Evolutionary conservation across 2,888 invertebrate genomes (phyloP), one percentile per base, ranked within the genome.

Genomic region (Hirtodrosophila alboralis): DNA sequence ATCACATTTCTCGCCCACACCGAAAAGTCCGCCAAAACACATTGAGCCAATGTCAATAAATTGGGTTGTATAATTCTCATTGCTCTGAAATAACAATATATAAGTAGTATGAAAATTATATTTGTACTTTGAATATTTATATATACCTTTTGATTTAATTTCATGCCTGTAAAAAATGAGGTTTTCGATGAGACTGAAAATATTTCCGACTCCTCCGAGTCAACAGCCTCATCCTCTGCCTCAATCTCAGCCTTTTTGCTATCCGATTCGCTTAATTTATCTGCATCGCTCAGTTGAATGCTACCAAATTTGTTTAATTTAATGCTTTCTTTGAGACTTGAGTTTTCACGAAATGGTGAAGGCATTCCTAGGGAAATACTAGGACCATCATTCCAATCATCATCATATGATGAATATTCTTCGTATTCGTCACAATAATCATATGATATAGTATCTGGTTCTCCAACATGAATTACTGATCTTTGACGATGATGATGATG

Each of bases 1-100:
- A 1, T 92, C 91, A 91, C 93, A 92, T 60, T 92, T 92, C 87
- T 95, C 95, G 0, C 95, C 95, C 21, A 95, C 91, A 1, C 94
- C 94, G 73, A 95, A 95, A 58, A 90, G 80, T 0, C 89, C 84
- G 1, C 90, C 90, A 51, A 69, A 87, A 1, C 76, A 78, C n/a
- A 90, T 63, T 0, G 88, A 87, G 0, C 90, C 90, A 12, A 90
- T 83, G 53, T 90, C 90, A 16, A 90, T 85, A 12, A 90, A 90
- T 36, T 87, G 88, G 9, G 84, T 87, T 28, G 84, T 83, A 10
- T 41, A 40, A 6, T 43, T 43, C 0, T 5, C n/a, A 3, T 18
- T 13, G 0, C 10, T 4, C 34, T 51, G 5, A 6, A 26, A 40
- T 33, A 6, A 8, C n/a, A 12, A 33, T 14, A 33, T 14, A 13